Evolutionary conservation across 53 echinoderm and acorn worm species (phyloP), one percentile per base, ranked within the genome.

Genomic region (Luidia sarsii): DNA sequence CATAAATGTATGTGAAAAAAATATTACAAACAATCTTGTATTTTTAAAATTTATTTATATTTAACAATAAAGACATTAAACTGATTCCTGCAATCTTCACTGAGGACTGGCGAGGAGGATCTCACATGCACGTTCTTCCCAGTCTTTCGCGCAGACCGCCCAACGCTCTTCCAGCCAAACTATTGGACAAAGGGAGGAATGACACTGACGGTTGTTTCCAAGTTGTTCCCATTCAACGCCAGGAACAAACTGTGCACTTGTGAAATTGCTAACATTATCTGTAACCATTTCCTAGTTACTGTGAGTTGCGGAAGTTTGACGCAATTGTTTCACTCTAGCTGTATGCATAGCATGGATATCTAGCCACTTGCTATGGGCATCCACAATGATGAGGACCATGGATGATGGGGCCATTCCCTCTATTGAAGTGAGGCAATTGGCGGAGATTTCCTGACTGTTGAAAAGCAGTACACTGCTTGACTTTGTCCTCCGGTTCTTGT

Each of bases 101-200:
- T n/a, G n/a, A n/a, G n/a, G n/a, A n/a, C n/a, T n/a, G n/a, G n/a
- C n/a, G n/a, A n/a, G n/a, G n/a, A n/a, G n/a, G n/a, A n/a, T n/a
- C n/a, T n/a, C n/a, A n/a, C n/a, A n/a, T n/a, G n/a, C n/a, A n/a
- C n/a, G n/a, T n/a, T n/a, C n/a, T n/a, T n/a, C n/a, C n/a, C n/a
- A n/a, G n/a, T n/a, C n/a, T n/a, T n/a, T n/a, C n/a, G n/a, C n/a
- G n/a, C n/a, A n/a, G n/a, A n/a, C n/a, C n/a, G n/a, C n/a, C n/a
- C 36, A 88, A 82, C n/a, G 83, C 83, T 25, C 88, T 46, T 75
- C 75, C 83, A 5, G 90, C 86, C 48, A 90, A 48, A 18, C 90
- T 86, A 36, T 90, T 90, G 1, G 82, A 79, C 5, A 82, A 52
- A 4, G 86, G 86, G 86, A 86, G 86, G 46, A 64, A 86, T 20